Base-by-base conservation (phyloP, 2,797 vertebrate genomes). In the Scolopax bukidnonensis region DNA sequence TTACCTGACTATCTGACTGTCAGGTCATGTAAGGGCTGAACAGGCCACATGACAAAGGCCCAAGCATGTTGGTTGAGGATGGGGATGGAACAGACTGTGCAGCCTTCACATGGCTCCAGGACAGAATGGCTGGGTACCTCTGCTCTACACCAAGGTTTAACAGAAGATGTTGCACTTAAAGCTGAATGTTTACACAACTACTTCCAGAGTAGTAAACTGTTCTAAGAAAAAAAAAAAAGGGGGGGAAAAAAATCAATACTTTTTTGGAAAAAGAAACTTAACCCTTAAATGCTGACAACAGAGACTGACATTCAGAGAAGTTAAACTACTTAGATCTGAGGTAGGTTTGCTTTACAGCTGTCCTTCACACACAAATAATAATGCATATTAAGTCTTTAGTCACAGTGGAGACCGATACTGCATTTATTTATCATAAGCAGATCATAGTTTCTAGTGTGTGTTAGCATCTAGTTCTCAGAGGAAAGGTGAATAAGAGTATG, bases 231-330 rank as follows among this genome's bases (percentile, higher is more conserved):
- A 90, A 63, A 75, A 61, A 60, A 59, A 33, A 33, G 89, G 56
- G 70, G 16, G 12, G 23, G 6, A 24, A 48, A 65, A 90, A 95
- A 91, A 81, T 77, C 60, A 91, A 47, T 40, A 41, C 18, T 38
- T 67, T 89, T 82, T 87, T 60, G 40, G 70, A 81, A 90, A 92
- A 28, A 67, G 38, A 85, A 87, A 69, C 28, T 33, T 78, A 89
- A 94, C 63, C 63, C 65, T 82, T 71, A 63, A 63, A 74, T n/a
- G 32, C 41, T 67, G 40, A 38, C 13, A 83, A 30, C 21, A 71
- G 67, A 91, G 33, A 59, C 24, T 33, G 41, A 48, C 73, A 76
- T 57, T 53, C 18, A 20, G 24, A 68, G 25, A 61, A 43, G n/a
- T 41, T 51, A 45, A 83, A 33, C 45, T 64, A 24, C 25, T 54